Evolutionary conservation across 2,888 invertebrate genomes (phyloP).

Genomic region (Ophion ellenae): DNA sequence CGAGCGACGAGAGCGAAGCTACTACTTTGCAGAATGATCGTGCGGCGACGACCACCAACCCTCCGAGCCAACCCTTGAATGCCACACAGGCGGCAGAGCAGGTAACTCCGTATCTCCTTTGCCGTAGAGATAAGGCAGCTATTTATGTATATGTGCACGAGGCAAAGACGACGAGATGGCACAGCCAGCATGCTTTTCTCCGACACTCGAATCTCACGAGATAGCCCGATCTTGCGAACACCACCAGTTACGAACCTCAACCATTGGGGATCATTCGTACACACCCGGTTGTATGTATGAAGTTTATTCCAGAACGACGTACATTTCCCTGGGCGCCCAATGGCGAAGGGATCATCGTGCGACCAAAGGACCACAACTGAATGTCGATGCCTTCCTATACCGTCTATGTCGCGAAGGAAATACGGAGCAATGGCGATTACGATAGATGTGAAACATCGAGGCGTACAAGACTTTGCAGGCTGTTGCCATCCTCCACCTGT

Average conservation of each 20-base stretch:
- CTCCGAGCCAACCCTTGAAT: constrained; percentile 39
- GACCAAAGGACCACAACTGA: constrained; percentile 44
- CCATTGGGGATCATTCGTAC: constrained; percentile 65
- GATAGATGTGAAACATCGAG: constrained; percentile 22
- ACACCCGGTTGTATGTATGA: constrained; percentile 53
- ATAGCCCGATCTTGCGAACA: constrained; percentile 69
- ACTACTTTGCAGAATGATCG: constrained; percentile 58
- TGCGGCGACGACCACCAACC: constrained; percentile 31
- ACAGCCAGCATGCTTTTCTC: constrained; percentile 34
- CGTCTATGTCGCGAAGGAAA: constrained; percentile 15
- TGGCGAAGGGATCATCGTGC: constrained; percentile 44
- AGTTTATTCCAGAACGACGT: constrained; percentile 56
- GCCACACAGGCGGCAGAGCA: constrained; percentile 34
- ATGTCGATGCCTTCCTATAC: constrained; percentile 1
- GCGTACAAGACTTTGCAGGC: constrained; percentile 1
- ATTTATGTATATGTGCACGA: constrained; percentile 39
- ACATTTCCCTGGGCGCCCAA: constrained; percentile 62
- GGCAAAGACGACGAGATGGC: constrained; percentile 50
- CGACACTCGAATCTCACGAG: constrained; percentile 64
- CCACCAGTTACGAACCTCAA: constrained; percentile 44
- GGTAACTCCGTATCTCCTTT: constrained; percentile 53
- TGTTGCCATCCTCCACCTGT: constrained; percentile 49
- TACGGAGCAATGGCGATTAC: constrained; percentile 1
- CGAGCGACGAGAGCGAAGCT: constrained; percentile 55
- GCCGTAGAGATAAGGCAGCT: constrained; percentile 62